Evolutionary conservation across 2,113 vertebrate genomes (phyloP).

Genomic region (Perca flavescens): DNA sequence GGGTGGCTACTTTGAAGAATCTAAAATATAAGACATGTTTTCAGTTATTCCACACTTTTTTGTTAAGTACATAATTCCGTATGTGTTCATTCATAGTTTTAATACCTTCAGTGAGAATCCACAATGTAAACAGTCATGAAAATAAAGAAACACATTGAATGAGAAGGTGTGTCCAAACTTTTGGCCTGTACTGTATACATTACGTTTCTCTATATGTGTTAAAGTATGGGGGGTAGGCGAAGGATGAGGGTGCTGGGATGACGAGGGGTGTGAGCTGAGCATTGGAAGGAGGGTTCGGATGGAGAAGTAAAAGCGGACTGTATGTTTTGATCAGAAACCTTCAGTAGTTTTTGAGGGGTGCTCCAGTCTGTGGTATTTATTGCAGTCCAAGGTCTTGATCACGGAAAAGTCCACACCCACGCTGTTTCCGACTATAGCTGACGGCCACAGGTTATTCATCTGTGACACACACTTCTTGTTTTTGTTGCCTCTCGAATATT

Average conservation of each 20-base stretch:
- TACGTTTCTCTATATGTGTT: conserved; percentile 46
- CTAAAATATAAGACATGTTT: no score
- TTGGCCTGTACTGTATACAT: no score
- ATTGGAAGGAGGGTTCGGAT: conserved; percentile 1
- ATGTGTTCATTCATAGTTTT: no score
- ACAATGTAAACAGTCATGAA: no score
- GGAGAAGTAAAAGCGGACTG: conserved; percentile 25
- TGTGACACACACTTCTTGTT: not conserved
- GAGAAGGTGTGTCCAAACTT: no score
- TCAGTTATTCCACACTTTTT: no score
- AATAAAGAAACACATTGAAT: no score
- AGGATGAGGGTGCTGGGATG: conserved; percentile 34
- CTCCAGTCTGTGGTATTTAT: conserved; percentile 15
- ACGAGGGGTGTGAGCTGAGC: conserved; percentile 17
- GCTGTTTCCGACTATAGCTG: not conserved
- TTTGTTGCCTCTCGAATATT: conserved; percentile 6
- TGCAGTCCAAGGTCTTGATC: conserved; percentile 22
- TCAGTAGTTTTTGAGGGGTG: not conserved
- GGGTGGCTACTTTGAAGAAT: no score
- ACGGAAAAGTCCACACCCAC: conserved; percentile 28
- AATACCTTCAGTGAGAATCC: no score
- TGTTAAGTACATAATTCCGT: no score
- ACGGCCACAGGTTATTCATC: not conserved
- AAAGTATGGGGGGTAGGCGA: conserved; percentile 15
- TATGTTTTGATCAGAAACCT: conserved; percentile 17